Conservation (phyloP, 2,888 invertebrate genomes). For the Tetrapedia diversipes region DNA sequence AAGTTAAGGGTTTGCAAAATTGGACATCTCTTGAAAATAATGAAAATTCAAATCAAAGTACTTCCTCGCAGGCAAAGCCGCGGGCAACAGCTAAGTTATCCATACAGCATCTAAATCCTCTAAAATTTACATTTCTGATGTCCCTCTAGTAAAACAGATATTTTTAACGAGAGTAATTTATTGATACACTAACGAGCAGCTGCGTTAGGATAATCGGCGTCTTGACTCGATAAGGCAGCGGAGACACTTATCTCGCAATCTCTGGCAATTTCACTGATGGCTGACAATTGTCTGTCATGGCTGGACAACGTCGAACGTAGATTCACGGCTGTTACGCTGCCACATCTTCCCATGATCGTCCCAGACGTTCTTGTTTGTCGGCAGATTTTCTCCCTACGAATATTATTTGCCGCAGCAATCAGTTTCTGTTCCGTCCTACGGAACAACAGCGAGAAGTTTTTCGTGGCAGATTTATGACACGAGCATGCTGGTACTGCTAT, state of each 20-base stretch:
- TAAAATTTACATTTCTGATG: background rate
- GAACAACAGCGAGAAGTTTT: too few species aligned
- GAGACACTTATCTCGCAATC: conserved; percentile 56
- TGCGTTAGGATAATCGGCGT: conserved; percentile 45
- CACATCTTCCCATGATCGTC: conserved; percentile 42
- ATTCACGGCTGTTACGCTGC: conserved; percentile 37
- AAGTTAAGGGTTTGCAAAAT: too few species aligned
- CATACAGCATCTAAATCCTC: too few species aligned
- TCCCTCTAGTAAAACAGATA: background rate
- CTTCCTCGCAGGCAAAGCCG: too few species aligned
- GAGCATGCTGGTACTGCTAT: too few species aligned
- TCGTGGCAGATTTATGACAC: too few species aligned
- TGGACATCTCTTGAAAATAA: too few species aligned
- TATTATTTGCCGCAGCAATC: background rate
- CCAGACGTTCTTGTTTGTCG: conserved; percentile 2
- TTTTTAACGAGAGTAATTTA: conserved; percentile 10
- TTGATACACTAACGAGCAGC: conserved; percentile 39
- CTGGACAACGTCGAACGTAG: conserved; percentile 35
- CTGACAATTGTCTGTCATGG: conserved; percentile 50
- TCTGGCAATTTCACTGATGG: conserved; percentile 61
- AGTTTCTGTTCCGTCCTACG: too few species aligned
- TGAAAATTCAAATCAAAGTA: too few species aligned
- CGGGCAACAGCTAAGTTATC: too few species aligned
- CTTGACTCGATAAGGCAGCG: conserved; percentile 58
- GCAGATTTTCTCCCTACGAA: background rate